phyloP scores from a whole-genome alignment of 2,888 invertebrate species.

The Orthosia gracilis region DNA sequence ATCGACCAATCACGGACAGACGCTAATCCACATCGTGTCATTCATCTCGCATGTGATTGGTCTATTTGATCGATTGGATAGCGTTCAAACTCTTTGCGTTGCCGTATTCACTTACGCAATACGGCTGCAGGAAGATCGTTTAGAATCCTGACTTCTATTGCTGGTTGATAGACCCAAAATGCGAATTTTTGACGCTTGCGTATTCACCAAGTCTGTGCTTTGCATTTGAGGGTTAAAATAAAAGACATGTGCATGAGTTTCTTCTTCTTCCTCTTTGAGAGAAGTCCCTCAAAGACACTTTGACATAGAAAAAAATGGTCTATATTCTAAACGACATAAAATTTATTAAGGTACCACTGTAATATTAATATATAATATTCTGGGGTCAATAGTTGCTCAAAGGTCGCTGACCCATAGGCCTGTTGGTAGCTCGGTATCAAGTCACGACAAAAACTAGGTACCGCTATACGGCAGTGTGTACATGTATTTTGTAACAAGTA shows the following conservation, averaged over 20 bases:
- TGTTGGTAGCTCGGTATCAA: constrained; percentile 33
- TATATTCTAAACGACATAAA: not conserved
- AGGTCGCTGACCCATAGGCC: constrained; percentile 64
- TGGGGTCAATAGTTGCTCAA: constrained; percentile 53
- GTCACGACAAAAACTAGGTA: constrained; percentile 64
- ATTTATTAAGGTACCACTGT: not conserved
- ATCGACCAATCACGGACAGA: too few relatives aligned
- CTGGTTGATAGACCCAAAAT: not conserved
- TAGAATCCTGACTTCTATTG: too few relatives aligned
- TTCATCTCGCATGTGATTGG: too few relatives aligned
- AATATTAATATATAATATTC: constrained; percentile 10
- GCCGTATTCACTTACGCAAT: too few relatives aligned
- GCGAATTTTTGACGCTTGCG: not conserved
- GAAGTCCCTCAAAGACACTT: not conserved
- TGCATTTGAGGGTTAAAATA: not conserved
- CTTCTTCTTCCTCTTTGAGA: not conserved
- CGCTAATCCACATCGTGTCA: too few relatives aligned
- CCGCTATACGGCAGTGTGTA: constrained; percentile 14
- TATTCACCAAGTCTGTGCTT: not conserved
- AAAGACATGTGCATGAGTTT: not conserved
- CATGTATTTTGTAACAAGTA: constrained; percentile 54
- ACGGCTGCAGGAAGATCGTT: too few relatives aligned
- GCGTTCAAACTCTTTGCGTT: too few relatives aligned
- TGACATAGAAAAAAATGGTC: not conserved
- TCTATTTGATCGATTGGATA: too few relatives aligned